phyloP scores from a whole-genome alignment of 2,113 vertebrate species.

The Lophius piscatorius region DNA sequence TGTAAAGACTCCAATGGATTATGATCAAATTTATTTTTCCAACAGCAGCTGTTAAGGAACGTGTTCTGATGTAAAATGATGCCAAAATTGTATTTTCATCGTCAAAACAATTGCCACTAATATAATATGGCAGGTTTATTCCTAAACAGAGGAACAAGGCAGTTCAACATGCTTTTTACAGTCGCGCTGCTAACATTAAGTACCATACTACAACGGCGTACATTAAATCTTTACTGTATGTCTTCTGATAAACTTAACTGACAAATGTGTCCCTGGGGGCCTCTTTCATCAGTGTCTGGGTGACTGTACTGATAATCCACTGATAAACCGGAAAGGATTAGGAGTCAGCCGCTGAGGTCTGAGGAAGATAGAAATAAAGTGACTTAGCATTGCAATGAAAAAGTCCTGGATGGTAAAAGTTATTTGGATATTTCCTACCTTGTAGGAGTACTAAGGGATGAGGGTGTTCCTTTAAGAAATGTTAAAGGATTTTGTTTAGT shows the following conservation, averaged over 20 bases:
- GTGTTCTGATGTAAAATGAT: no score
- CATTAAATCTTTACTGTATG: no score
- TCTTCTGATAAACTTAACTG: slow-evolving; percentile 6
- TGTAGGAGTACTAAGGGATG: slow-evolving; percentile 55
- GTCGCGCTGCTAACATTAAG: background rate
- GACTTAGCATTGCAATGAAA: background rate
- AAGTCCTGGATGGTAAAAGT: background rate
- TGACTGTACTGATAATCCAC: slow-evolving; percentile 61
- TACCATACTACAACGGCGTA: no score
- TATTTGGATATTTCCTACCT: slow-evolving; percentile 57
- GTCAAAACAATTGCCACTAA: no score
- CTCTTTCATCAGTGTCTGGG: slow-evolving; percentile 58
- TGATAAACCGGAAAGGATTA: slow-evolving; percentile 65
- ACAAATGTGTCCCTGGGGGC: background rate
- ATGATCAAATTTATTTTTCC: background rate
- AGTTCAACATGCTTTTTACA: no score
- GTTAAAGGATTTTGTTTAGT: background rate
- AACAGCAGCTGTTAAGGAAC: no score
- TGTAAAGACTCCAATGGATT: background rate
- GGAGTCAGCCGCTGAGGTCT: slow-evolving; percentile 68
- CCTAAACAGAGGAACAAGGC: slow-evolving; percentile 3
- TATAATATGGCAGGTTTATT: background rate
- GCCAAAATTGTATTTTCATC: no score
- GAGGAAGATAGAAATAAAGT: slow-evolving; percentile 23
- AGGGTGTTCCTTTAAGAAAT: slow-evolving; percentile 69